Evolutionary conservation across 1,140 invertebrate genomes (phyloP), one percentile per base, ranked within the genome.

Genomic region (Bacillus rossius): DNA sequence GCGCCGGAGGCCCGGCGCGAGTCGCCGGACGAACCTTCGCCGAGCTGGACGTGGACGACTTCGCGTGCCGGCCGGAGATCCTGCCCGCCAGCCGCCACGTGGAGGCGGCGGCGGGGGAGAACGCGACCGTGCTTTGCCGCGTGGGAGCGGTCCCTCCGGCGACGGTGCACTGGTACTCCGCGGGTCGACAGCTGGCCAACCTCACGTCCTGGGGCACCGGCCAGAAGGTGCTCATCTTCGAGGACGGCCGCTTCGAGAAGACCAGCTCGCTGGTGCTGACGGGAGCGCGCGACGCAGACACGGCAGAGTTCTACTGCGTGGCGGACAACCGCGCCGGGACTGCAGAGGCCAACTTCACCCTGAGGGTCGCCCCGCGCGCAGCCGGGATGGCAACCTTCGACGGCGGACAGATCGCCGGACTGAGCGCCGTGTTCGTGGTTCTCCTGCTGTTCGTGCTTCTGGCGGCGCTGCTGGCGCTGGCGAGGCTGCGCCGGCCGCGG

Each of bases 281-380:
- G 23, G 91, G 93, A 69, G 88, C 91, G 13, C 88, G 90, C 68
- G 88, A 93, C 69, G 83, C 88, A 5, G 93, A 97, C 70, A 87
- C 89, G 23, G 90, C 86, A 23, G 89, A 92, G 64, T 96, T 96
- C 75, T 88, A 88, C 65, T 97, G 94, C 72, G 84, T 92, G 0
- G 92, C 92, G 14, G 89, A 93, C 68, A 98, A 98, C 73, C 82
- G 87, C 53, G 93, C 91, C 8, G 96, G 95, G 2, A 90, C 85
- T 67, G 89, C 91, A n/a, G 89, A 93, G 75, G 88, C 90, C 1
- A 95, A 95, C 70, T 94, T 93, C 66, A 94, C 92, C 7, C 76
- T 95, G 10, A 85, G 90, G 67, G 87, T 95, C 29, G 84, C 85
- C 25, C 79, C 89, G 66, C 78, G 84, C 40, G 81, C 87, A 8